A percentile compares a stretch with the other conserved stretches of the same genome.
phyloP scores from a whole-genome alignment of 2,888 invertebrate genomes.

The Stenotaenia linearis region DNA sequence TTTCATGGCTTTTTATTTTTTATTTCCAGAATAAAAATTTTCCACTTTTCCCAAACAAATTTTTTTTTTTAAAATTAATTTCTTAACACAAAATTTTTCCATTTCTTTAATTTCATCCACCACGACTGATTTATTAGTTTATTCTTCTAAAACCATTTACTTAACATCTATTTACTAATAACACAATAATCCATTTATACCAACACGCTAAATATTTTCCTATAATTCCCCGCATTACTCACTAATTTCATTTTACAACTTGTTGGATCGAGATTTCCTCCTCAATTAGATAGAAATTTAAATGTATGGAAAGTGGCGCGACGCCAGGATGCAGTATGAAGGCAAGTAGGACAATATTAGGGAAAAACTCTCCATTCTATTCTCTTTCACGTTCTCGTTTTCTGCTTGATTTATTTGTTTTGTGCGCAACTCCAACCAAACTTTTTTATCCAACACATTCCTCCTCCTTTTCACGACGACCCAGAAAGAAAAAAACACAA shows the following conservation, averaged over 20 bases:
- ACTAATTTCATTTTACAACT: neutral
- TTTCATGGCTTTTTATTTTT: too few species aligned
- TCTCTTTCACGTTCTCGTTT: neutral
- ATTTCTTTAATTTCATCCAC: too few species aligned
- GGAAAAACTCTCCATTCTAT: neutral
- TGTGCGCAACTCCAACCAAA: neutral
- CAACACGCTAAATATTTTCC: neutral
- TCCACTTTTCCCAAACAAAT: too few species aligned
- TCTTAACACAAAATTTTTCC: too few species aligned
- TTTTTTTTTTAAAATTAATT: too few species aligned
- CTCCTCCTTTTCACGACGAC: neutral
- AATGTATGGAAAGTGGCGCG: constrained; percentile 4
- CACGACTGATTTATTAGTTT: too few species aligned
- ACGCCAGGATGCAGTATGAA: neutral
- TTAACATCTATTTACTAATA: too few species aligned
- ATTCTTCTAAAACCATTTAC: too few species aligned
- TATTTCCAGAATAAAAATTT: too few species aligned
- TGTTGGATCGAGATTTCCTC: neutral
- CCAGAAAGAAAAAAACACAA: neutral
- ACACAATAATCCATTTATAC: too few species aligned
- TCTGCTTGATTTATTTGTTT: neutral
- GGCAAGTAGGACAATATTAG: constrained; percentile 4
- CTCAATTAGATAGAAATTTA: neutral
- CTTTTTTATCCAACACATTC: neutral
- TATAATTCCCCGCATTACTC: neutral